phyloP scores from a whole-genome alignment of 2,113 vertebrate genomes.

The Patagioenas fasciata region DNA sequence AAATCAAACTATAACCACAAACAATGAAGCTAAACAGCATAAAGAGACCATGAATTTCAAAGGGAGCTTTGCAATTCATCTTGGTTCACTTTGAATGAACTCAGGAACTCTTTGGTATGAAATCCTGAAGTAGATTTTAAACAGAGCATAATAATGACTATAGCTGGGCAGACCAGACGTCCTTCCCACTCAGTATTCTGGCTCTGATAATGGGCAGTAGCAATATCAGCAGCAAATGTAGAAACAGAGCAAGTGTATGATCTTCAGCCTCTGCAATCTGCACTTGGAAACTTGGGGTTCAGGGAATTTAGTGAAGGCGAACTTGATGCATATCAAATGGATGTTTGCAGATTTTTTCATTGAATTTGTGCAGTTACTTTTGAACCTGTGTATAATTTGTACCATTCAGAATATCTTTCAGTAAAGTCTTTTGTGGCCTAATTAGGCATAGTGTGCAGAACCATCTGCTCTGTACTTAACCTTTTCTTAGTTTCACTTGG shows the following conservation, averaged over 20 bases:
- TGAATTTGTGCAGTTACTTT: neutral
- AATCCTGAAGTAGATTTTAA: neutral
- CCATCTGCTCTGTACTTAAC: neutral
- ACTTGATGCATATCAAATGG: neutral
- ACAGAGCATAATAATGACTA: neutral
- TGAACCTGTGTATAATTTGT: neutral
- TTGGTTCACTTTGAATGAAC: neutral
- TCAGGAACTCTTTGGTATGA: neutral
- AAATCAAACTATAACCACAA: neutral
- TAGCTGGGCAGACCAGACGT: neutral
- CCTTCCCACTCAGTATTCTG: neutral
- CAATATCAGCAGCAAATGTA: neutral
- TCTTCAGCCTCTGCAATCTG: neutral
- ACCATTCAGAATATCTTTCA: neutral
- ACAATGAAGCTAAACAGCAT: neutral
- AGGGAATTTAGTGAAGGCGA: neutral
- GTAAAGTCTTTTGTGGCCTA: neutral
- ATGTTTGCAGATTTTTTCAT: rapidly evolving
- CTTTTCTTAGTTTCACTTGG: neutral
- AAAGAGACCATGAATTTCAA: neutral
- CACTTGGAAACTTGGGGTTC: neutral
- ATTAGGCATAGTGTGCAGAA: neutral
- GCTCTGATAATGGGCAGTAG: neutral
- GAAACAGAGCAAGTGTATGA: neutral
- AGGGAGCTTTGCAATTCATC: neutral